Conservation (phyloP, 2,888 invertebrate genomes). For the Pocota personata region DNA sequence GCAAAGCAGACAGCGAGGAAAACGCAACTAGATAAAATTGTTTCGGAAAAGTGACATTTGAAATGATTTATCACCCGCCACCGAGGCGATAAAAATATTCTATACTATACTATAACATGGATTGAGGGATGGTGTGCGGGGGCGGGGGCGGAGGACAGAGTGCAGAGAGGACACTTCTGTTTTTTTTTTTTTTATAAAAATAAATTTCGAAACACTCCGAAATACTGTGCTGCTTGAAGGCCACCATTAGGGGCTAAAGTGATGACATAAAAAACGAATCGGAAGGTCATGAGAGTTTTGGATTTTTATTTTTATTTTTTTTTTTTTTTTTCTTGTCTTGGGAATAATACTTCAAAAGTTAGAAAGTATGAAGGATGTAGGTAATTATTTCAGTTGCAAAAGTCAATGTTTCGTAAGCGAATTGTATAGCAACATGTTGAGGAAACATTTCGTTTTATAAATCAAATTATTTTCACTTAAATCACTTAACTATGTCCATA, state of each 20-base stretch:
- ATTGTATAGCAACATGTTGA: no score
- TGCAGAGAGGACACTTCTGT: constrained; percentile 8
- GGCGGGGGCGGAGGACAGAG: background rate
- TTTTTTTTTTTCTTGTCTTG: background rate
- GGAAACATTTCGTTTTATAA: no score
- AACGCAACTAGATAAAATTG: constrained; percentile 81
- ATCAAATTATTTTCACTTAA: no score
- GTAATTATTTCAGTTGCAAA: no score
- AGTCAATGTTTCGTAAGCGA: no score
- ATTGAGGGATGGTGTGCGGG: background rate
- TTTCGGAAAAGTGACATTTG: constrained; percentile 83
- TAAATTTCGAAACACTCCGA: background rate
- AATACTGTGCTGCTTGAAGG: background rate
- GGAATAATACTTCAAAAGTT: no score
- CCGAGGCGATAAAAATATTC: constrained; percentile 68
- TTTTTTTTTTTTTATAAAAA: constrained; percentile 15
- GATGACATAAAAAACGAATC: background rate
- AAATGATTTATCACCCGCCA: constrained; percentile 82
- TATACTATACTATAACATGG: background rate
- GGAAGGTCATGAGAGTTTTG: background rate
- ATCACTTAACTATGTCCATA: no score
- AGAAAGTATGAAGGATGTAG: no score
- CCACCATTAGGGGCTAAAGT: background rate
- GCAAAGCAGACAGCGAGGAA: constrained; percentile 30
- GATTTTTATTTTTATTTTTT: no score